phyloP scores from a whole-genome alignment of 2,113 vertebrate species.

The Entomyzon cyanotis region DNA sequence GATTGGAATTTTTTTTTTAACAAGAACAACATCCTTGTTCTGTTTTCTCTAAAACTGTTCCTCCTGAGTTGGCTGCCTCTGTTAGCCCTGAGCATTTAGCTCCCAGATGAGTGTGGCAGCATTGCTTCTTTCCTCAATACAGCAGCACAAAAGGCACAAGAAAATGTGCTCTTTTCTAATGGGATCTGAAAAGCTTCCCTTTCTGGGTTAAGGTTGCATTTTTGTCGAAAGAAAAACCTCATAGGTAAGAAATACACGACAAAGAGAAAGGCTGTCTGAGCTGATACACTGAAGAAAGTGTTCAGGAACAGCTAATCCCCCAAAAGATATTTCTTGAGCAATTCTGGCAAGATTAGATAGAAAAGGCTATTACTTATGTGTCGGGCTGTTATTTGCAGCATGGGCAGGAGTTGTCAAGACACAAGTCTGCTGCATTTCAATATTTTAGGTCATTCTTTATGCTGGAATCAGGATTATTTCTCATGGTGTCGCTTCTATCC shows the following conservation, averaged over 20 bases:
- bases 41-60: background rate
- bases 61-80: background rate
- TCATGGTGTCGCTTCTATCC: background rate
- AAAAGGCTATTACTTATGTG: background rate
- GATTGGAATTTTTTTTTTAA: fast-evolving
- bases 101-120: background rate
- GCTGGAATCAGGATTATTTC: background rate
- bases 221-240: background rate
- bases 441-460: background rate
- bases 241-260: background rate
- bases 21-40: background rate
- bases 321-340: background rate
- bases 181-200: background rate
- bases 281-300: background rate
- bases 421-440: background rate
- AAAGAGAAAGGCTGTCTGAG: background rate
- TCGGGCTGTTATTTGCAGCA: background rate
- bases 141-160: background rate
- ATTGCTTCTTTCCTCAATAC: background rate
- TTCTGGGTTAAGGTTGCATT: background rate
- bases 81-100: background rate
- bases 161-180: background rate
- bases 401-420: background rate
- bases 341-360: conserved; percentile 23
- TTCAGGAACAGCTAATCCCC: conserved; percentile 59